Evolutionary conservation across 2,797 vertebrate genomes (phyloP).

Genomic region (Tokudaia tokunoshimensis): DNA sequence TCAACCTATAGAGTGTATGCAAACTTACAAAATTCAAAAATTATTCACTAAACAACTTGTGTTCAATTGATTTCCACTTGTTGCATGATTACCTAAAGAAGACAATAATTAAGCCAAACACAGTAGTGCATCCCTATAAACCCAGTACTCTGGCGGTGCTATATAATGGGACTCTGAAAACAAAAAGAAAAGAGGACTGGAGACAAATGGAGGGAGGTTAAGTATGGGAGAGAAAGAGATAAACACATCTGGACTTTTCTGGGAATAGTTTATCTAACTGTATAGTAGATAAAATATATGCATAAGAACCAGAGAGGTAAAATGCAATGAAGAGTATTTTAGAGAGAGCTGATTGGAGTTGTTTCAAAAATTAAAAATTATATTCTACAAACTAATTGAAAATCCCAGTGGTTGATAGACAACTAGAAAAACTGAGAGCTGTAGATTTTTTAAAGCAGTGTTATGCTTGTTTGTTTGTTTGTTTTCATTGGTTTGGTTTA

Average conservation of each 20-base stretch:
- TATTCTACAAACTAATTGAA: background rate
- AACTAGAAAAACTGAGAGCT: background rate
- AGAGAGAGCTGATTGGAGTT: background rate
- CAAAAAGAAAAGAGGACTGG: too few species aligned
- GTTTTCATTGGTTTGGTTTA: background rate
- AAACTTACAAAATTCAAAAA: constrained; percentile 34
- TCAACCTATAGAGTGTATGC: background rate
- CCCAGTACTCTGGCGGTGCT: background rate
- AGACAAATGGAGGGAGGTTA: background rate
- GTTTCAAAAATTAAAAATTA: background rate
- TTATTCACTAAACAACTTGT: background rate
- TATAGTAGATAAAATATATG: background rate
- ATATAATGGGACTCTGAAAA: background rate
- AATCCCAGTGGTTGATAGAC: background rate
- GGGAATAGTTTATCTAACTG: background rate
- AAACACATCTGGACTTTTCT: background rate
- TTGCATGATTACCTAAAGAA: background rate
- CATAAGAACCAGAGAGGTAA: background rate
- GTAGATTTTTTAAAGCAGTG: background rate
- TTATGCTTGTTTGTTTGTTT: background rate
- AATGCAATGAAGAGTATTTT: background rate
- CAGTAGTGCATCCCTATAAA: background rate
- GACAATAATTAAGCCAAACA: background rate
- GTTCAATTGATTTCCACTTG: background rate
- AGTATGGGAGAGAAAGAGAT: background rate